phyloP scores from a whole-genome alignment of 2,888 invertebrate species.

The Alentia gelatinosa region DNA sequence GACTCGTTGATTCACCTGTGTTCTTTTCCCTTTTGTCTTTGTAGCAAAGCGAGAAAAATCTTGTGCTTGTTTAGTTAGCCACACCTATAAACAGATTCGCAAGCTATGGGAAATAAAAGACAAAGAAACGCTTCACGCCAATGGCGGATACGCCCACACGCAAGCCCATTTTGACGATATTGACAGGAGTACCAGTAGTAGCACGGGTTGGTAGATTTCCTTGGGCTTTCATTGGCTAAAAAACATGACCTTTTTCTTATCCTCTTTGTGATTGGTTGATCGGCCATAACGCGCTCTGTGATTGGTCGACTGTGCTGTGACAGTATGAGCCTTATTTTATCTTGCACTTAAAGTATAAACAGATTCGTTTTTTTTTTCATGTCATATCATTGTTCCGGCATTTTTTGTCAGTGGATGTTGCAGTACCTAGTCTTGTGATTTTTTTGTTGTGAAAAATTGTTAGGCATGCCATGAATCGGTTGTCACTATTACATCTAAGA shows the following conservation, averaged over 20 bases:
- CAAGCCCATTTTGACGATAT: constrained; percentile 62
- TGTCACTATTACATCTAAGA: not conserved
- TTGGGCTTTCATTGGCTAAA: constrained; percentile 22
- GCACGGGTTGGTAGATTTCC: constrained; percentile 63
- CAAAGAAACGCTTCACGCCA: constrained; percentile 36
- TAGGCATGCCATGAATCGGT: not conserved
- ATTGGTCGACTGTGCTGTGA: constrained; percentile 39
- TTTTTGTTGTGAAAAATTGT: not conserved
- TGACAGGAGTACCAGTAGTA: constrained; percentile 67
- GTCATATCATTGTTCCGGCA: not conserved
- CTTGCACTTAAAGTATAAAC: not conserved
- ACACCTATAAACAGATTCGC: constrained; percentile 79
- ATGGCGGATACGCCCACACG: not conserved
- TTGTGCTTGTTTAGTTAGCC: constrained; percentile 72
- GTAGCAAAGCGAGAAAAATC: constrained; percentile 72
- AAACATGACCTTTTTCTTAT: not conserved
- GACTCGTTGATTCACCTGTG: constrained; percentile 42
- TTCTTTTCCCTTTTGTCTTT: constrained; percentile 65
- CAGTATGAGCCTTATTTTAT: not conserved
- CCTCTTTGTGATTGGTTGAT: constrained; percentile 44
- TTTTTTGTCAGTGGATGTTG: not conserved
- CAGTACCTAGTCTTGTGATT: not conserved
- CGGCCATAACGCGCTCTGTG: constrained; percentile 2
- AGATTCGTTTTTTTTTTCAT: not conserved
- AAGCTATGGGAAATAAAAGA: constrained; percentile 78